Evolutionary conservation across 2,888 invertebrate species (phyloP).

Genomic region (Xestia sexstrigata): DNA sequence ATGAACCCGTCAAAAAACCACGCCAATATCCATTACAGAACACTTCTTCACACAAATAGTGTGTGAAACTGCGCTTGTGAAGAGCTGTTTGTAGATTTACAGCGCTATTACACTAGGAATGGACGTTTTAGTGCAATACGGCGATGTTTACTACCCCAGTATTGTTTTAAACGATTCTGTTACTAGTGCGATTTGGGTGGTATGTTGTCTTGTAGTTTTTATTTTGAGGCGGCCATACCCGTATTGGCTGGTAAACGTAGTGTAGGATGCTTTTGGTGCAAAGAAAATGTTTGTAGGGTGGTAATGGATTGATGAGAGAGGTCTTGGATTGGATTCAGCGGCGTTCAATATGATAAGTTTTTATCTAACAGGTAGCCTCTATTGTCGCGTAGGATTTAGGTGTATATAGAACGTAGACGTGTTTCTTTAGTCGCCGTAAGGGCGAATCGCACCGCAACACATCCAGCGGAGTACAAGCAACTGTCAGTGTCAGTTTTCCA

Average conservation of each 20-base stretch:
- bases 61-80: constrained; percentile 31
- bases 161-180: constrained; percentile 58
- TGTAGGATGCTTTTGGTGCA: background rate
- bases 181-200: constrained; percentile 56
- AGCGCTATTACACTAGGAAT: constrained; percentile 49
- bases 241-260: background rate
- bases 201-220: constrained; percentile 15
- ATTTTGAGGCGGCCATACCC: constrained; percentile 19
- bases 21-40: constrained; percentile 22
- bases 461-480: background rate
- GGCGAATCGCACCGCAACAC: background rate
- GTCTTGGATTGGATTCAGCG: background rate
- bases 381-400: no score
- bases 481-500: background rate
- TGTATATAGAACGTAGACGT: background rate
- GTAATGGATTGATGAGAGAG: background rate
- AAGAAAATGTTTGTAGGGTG: background rate
- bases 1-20: constrained; percentile 24
- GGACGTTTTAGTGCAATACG: constrained; percentile 45
- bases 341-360: background rate
- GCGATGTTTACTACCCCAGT: constrained; percentile 46
- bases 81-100: constrained; percentile 54
- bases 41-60: constrained; percentile 47
- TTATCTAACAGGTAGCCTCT: background rate
- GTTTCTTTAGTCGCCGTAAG: background rate